phyloP scores from a whole-genome alignment of 2,888 invertebrate genomes.

The Clusia tigrina region DNA sequence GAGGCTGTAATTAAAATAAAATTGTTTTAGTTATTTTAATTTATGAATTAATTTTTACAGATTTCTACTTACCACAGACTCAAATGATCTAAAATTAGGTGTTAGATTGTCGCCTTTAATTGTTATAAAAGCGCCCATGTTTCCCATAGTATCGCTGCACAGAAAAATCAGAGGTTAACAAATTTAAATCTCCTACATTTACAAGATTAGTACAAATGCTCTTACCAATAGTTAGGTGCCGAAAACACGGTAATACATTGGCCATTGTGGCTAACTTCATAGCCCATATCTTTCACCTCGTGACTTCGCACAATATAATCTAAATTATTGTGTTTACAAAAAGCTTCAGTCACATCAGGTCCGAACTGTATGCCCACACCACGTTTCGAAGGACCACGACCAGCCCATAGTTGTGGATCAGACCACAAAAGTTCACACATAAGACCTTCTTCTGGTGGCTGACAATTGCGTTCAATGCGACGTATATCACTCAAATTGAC shows the following conservation, averaged over 20 bases:
- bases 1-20: slow-evolving; percentile 76
- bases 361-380: slow-evolving; percentile 99
- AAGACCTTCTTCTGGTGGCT: slow-evolving; percentile 95
- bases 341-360: slow-evolving; percentile 91
- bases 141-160: slow-evolving; percentile 97
- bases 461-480: slow-evolving; percentile 88
- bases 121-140: slow-evolving; percentile 97
- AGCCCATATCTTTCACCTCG: slow-evolving; percentile 96
- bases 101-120: slow-evolving; percentile 90
- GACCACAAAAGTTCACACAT: slow-evolving; percentile 99
- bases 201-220: slow-evolving; percentile 12
- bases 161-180: slow-evolving; percentile 24
- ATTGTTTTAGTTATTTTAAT: slow-evolving; percentile 28
- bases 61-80: slow-evolving; percentile 84
- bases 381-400: slow-evolving; percentile 92
- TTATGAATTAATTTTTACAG: background rate
- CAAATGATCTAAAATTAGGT: slow-evolving; percentile 90
- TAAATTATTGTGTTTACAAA: slow-evolving; percentile 84
- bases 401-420: slow-evolving; percentile 91
- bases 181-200: background rate
- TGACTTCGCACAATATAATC: slow-evolving; percentile 96
- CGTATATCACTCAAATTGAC: slow-evolving; percentile 93
- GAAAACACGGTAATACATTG: slow-evolving; percentile 99
- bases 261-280: slow-evolving; percentile 92
- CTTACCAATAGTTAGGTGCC: slow-evolving; percentile 98